Evolutionary conservation across 2,797 vertebrate species (phyloP), one percentile per base, ranked within the genome.

Genomic region (Ceryle rudis): DNA sequence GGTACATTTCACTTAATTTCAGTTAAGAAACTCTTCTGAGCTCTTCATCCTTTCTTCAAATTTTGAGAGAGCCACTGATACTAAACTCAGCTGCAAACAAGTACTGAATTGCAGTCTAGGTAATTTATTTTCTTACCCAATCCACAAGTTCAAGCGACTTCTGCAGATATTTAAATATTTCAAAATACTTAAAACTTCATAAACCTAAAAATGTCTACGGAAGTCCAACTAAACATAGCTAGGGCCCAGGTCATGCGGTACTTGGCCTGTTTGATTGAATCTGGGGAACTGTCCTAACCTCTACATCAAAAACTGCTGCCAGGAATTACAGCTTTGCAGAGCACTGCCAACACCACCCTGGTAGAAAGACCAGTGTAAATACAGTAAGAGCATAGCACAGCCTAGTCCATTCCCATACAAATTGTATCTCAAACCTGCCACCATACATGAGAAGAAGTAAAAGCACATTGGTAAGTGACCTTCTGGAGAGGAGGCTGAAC

Each of bases 131-230:
- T 69, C 14, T 78, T 37, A 62, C 39, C 51, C 78, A 72, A 77
- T 23, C 33, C 4, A 9, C 29, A 47, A n/a, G 2, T 69, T 89
- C 26, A 89, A 89, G n/a, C 19, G 81, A 57, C 39, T 64, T 44
- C 12, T 49, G 22, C 22, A 64, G 75, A 44, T 9, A 73, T 3
- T 58, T 26, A 37, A 47, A 18, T 70, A 78, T 62, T 77, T 62
- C 12, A 15, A 46, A 86, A 79, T 37, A 72, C 17, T 79, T 90
- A 44, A 87, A 37, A 72, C 6, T 23, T 69, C 29, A 37, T 29
- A 46, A 83, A 42, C 0, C 3, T 14, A 18, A 31, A 26, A 14
- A 66, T 62, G 21, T 61, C 46, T 72, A 5, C 1, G 0, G 2
- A 46, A 72, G 8, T 39, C 39, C 35, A 81, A 25, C 29, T 4